These are phyloP conservation scores for Squalus acanthias DNA, from an alignment of 2,797 vertebrate species.

Conservation along the genomic window DNA sequence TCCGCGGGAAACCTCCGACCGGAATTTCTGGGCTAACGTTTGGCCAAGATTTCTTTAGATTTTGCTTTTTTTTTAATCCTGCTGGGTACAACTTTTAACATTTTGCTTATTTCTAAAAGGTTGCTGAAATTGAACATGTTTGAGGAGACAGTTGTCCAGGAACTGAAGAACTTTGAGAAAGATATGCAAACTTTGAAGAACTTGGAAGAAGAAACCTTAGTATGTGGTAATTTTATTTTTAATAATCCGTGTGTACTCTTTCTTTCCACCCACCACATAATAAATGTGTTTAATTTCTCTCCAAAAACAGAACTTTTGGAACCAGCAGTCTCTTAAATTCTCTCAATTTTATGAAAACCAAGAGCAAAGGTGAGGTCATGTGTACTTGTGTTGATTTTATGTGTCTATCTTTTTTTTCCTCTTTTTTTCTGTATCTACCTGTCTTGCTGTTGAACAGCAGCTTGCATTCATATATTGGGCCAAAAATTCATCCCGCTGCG, in stretches of 20 bases:
- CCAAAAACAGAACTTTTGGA: conserved; percentile 67
- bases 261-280: conserved; percentile 30
- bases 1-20: too few species aligned
- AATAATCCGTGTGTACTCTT: not conserved
- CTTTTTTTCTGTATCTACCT: not conserved
- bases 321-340: conserved; percentile 58
- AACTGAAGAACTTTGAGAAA: conserved; percentile 63
- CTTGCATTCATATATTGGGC: not conserved
- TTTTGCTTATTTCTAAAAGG: conserved; percentile 43
- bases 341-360: conserved; percentile 64
- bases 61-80: not conserved
- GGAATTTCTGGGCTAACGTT: not conserved
- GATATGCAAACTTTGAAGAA: conserved; percentile 54
- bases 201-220: conserved; percentile 65
- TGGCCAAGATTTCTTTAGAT: not conserved
- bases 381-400: not conserved
- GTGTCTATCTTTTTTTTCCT: conserved; percentile 40
- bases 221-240: conserved; percentile 46
- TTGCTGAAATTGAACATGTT: conserved; percentile 63
- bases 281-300: not conserved
- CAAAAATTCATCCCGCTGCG: too few species aligned
- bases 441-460: not conserved
- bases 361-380: conserved; percentile 59
- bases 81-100: not conserved
- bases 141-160: conserved; percentile 57